Percentiles rank a stretch among this genome's conserved stretches.
Evolutionary conservation across 2,113 vertebrate species (phyloP).

Genomic region (Carettochelys insculpta): DNA sequence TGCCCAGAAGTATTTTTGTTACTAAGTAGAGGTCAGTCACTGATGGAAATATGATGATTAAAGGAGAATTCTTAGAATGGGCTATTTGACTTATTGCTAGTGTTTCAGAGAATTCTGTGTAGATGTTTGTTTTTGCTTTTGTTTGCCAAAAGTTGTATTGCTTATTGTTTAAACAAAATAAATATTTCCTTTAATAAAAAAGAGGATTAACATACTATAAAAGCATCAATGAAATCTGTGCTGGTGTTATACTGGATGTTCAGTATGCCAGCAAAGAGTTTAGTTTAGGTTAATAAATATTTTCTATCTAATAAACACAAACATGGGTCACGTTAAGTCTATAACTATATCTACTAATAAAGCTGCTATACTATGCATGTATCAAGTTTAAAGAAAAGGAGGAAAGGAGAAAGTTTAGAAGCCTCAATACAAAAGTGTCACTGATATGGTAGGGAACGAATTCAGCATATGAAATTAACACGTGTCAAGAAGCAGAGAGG

Average conservation of each 20-base stretch:
- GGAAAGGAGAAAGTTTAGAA: not conserved
- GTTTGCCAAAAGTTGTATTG: not conserved
- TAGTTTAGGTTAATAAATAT: too few species aligned
- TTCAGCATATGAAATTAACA: not conserved
- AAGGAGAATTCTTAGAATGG: not conserved
- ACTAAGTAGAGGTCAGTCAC: not conserved
- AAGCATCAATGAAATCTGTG: not conserved
- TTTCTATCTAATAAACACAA: not conserved
- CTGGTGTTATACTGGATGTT: not conserved
- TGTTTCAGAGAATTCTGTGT: not conserved
- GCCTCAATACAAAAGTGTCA: not conserved
- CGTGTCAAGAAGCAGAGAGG: not conserved
- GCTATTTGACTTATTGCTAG: not conserved
- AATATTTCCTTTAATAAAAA: not conserved
- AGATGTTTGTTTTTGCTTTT: not conserved
- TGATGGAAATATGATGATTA: not conserved
- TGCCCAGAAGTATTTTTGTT: too few species aligned
- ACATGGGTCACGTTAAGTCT: not conserved
- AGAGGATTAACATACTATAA: not conserved
- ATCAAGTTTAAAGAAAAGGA: not conserved
- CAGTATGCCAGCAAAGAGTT: too few species aligned
- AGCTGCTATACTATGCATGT: not conserved
- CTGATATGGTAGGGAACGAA: not conserved
- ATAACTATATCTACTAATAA: not conserved
- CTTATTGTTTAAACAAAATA: not conserved